Evolutionary conservation across 2,113 vertebrate genomes (phyloP), one percentile per base, ranked within the genome.

Genomic region (Lycaon pictus): DNA sequence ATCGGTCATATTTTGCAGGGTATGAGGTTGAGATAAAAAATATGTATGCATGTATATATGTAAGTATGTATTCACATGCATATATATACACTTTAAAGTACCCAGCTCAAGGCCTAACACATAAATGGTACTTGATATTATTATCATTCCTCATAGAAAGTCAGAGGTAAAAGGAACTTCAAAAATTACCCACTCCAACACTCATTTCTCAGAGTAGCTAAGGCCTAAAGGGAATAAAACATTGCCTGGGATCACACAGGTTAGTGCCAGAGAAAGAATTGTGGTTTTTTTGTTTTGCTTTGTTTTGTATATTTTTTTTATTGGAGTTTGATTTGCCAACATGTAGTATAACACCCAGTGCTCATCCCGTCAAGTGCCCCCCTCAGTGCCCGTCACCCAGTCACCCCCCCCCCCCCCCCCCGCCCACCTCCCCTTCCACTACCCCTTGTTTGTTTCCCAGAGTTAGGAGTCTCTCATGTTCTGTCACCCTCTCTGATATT

Each of bases 101-200:
- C 25, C 29, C 29, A 62, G 2, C 7, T 87, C 67, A 67, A 74
- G 35, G 25, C 32, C 43, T 55, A 8, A 37, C 22, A 71, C 27
- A 85, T n/a, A 87, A 58, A 87, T 84, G 62, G 15, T 60, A 69
- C 32, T 69, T 76, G 25, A 85, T 80, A 8, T 32, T 84, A 77
- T 91, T 51, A 55, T 55, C 37, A 37, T 37, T 89, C 80, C 37
- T 91, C 62, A 29, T 48, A 94, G 32, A 92, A 94, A 89, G 67
- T 13, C 62, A 74, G n/a, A 89, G 12, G 43, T 58, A 60, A 17
- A 88, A 86, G n/a, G 32, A 89, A 74, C 25, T 69, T 67, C 65
- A 35, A 86, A 92, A 35, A 67, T 35, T 84, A 56, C 58, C 29
- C 11, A 32, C 22, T 71, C 51, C 12, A 91, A 87, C 37, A 86